These are phyloP conservation scores for Pachyuromys duprasi DNA, from an alignment of 2,797 vertebrate genomes.

Conservation along the genomic window DNA sequence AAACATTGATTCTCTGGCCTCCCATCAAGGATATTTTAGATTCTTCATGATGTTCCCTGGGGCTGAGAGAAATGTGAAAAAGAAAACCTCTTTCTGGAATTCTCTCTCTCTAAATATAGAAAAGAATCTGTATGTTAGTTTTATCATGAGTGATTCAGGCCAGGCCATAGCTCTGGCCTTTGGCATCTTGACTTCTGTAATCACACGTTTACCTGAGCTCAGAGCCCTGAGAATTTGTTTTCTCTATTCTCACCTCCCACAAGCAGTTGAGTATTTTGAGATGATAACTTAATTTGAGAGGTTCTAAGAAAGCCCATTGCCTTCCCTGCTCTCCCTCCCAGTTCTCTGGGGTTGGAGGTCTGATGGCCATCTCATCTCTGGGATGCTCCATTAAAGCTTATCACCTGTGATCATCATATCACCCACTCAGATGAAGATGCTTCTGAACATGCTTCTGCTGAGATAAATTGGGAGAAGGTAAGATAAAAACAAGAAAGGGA, in stretches of 20 bases:
- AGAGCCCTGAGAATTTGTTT: neutral
- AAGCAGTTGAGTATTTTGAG: neutral
- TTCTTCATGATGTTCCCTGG: slow-evolving; percentile 66
- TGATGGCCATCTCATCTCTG: neutral
- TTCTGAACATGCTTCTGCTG: neutral
- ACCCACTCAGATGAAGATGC: neutral
- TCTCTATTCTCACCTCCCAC: slow-evolving; percentile 15
- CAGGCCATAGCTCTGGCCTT: neutral
- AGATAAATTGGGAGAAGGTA: neutral
- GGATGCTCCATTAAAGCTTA: neutral
- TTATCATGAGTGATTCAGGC: neutral
- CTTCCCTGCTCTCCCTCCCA: neutral
- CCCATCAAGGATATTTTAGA: slow-evolving; percentile 77
- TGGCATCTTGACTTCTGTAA: neutral
- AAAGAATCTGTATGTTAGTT: neutral
- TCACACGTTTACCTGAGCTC: neutral
- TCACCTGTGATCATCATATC: neutral
- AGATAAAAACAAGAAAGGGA: neutral
- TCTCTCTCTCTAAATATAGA: slow-evolving; percentile 60
- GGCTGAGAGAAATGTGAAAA: slow-evolving; percentile 71
- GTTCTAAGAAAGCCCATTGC: neutral
- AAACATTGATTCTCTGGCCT: slow-evolving; percentile 59
- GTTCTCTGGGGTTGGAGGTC: neutral
- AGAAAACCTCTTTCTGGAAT: slow-evolving; percentile 56
- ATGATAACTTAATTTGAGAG: neutral